These are phyloP conservation scores for Orussus abietinus DNA, from an alignment of 1,140 invertebrate genomes.

Conservation along the genomic window DNA sequence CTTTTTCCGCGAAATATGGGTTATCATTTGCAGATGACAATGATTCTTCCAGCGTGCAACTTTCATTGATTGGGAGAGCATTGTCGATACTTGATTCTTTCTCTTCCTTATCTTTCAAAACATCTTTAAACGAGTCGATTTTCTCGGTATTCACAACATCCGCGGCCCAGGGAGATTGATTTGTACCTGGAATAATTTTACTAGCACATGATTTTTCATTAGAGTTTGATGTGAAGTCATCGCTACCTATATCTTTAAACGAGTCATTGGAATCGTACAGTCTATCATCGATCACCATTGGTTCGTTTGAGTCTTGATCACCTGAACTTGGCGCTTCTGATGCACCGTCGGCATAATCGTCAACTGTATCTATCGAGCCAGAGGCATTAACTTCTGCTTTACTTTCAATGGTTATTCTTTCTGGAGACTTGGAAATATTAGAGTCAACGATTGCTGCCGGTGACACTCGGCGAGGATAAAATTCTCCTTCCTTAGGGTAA, in stretches of 20 bases:
- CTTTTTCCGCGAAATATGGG: too few relatives aligned
- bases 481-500: not conserved
- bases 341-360: conserved; percentile 13
- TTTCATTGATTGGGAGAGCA: too few relatives aligned
- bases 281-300: conserved; percentile 28
- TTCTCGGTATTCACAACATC: too few relatives aligned
- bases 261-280: conserved; percentile 24
- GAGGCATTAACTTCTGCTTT: conserved; percentile 10
- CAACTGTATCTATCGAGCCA: conserved; percentile 10
- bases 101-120: too few relatives aligned
- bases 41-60: too few relatives aligned
- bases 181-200: too few relatives aligned
- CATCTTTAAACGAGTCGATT: too few relatives aligned
- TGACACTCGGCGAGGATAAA: conserved; percentile 1
- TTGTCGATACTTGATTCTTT: too few relatives aligned
- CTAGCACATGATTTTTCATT: conserved; percentile 7
- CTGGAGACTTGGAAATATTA: conserved; percentile 31
- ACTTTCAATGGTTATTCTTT: conserved; percentile 28
- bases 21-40: too few relatives aligned
- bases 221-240: not conserved
- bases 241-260: not conserved
- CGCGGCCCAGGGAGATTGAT: too few relatives aligned
- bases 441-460: conserved; percentile 13
- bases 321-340: conserved; percentile 27
- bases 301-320: conserved; percentile 31